Conservation (phyloP, 2,113 vertebrate species). For the Ageneiosus marmoratus region DNA sequence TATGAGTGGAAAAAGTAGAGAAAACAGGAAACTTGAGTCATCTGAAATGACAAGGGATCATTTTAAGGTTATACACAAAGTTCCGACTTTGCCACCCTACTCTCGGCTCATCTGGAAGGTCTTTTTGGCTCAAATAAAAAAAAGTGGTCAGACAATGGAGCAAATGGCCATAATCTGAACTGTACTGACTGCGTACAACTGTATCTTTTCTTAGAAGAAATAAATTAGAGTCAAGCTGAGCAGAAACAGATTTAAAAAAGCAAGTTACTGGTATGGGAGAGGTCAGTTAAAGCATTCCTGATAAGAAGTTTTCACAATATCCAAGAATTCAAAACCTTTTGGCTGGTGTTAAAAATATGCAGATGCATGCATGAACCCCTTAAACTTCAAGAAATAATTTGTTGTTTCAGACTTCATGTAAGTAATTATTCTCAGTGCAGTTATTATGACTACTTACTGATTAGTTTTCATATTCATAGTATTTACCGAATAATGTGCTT, state of each 20-base stretch:
- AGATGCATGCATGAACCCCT: neutral
- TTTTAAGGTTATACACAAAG: slow-evolving; percentile 9
- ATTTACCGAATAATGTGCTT: neutral
- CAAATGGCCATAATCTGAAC: neutral
- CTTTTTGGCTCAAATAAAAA: neutral
- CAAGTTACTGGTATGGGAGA: neutral
- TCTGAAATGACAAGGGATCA: slow-evolving; percentile 6
- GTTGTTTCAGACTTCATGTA: neutral
- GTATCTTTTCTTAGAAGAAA: neutral
- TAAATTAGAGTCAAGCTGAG: neutral
- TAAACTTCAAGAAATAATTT: neutral
- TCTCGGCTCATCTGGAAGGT: neutral
- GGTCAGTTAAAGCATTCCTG: neutral
- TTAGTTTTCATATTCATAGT: neutral
- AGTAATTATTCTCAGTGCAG: neutral
- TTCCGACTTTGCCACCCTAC: slow-evolving; percentile 3
- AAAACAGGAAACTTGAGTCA: slow-evolving; percentile 16
- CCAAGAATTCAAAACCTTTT: neutral
- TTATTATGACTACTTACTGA: neutral
- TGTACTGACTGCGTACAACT: neutral
- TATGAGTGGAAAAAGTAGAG: neutral
- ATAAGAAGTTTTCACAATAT: neutral
- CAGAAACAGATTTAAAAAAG: neutral
- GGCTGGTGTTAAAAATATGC: neutral
- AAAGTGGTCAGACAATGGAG: neutral